Conservation (phyloP, 1,140 invertebrate species). For the Trichonephila inaurata region DNA sequence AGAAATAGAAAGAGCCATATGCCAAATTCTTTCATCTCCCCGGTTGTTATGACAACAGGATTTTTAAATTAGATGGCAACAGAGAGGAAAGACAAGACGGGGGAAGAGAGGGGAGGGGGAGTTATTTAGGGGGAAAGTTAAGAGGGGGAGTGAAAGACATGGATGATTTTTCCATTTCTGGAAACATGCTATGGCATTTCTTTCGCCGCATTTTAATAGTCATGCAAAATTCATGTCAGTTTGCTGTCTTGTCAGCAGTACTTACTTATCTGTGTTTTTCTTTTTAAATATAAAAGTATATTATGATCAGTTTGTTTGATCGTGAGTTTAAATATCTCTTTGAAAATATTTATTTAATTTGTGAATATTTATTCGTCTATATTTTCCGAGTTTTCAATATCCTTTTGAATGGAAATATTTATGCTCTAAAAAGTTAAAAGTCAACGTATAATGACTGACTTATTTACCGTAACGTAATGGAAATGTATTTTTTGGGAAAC, state of each 20-base stretch:
- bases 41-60: slow-evolving; percentile 10
- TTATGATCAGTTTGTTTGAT: no score
- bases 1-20: background rate
- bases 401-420: no score
- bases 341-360: no score
- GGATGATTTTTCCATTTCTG: background rate
- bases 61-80: slow-evolving; percentile 30
- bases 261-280: background rate
- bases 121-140: background rate
- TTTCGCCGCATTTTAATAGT: background rate
- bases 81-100: background rate
- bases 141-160: background rate
- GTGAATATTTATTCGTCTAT: no score
- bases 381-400: no score
- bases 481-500: no score
- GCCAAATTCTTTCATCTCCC: slow-evolving; percentile 9
- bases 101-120: no score
- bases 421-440: no score
- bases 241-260: background rate
- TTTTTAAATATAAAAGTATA: no score
- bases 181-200: background rate
- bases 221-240: background rate
- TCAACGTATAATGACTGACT: no score
- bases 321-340: no score
- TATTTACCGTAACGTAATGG: no score